Percentiles rank a stretch among this genome's conserved stretches.
Conservation (phyloP, 2,888 invertebrate genomes). For the Yponomeuta sedellus region DNA sequence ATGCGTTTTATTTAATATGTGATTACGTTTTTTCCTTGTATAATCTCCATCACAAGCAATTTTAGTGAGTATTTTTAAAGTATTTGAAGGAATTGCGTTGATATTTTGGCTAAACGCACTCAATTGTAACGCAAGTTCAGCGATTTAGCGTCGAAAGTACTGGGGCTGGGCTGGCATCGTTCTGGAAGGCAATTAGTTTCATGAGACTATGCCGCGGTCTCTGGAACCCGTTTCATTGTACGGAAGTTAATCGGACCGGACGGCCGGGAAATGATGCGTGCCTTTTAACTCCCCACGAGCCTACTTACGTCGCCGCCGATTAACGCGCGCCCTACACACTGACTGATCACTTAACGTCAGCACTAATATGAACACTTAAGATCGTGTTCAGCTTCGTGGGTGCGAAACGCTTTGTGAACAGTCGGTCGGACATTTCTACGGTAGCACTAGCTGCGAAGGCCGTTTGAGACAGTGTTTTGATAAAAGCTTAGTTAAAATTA, state of each 20-base stretch:
- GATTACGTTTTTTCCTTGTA: no score
- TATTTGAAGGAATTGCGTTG: no score
- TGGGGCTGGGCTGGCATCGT: not conserved
- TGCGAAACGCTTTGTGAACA: not conserved
- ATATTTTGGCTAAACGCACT: no score
- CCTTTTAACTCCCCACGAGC: constrained; percentile 42
- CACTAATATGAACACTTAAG: constrained; percentile 11
- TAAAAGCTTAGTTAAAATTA: no score
- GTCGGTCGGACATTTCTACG: not conserved
- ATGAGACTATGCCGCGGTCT: constrained; percentile 10
- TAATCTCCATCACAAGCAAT: no score
- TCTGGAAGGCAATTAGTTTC: constrained; percentile 11
- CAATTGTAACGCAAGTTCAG: no score
- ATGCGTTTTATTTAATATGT: no score
- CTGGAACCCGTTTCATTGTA: constrained; percentile 53
- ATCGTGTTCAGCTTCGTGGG: not conserved
- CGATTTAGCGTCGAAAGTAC: not conserved
- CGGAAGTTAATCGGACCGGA: constrained; percentile 54
- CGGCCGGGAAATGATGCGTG: constrained; percentile 68
- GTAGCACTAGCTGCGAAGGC: not conserved
- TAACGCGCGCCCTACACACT: constrained; percentile 47
- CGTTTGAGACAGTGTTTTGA: no score
- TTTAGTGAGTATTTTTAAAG: no score
- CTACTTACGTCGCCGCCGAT: constrained; percentile 62
- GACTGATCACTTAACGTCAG: constrained; percentile 36